phyloP scores from a whole-genome alignment of 2,113 vertebrate genomes.

The Osmerus eperlanus region DNA sequence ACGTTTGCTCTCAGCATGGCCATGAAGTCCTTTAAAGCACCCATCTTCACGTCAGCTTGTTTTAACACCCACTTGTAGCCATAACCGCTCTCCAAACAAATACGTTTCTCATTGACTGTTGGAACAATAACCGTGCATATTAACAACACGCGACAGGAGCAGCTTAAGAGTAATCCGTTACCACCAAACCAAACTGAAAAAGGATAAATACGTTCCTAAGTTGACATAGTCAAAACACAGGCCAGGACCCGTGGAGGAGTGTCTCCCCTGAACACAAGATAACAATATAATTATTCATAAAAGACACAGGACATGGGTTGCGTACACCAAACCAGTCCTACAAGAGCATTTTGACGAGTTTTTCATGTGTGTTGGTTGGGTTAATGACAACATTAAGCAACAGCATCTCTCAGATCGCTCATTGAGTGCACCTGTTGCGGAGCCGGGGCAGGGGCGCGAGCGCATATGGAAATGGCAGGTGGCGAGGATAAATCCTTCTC shows the following conservation, averaged over 20 bases:
- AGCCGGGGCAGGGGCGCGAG: constrained; percentile 5
- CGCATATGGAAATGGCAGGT: constrained; percentile 70
- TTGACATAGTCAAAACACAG: constrained; percentile 47
- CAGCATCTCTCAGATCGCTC: constrained; percentile 18
- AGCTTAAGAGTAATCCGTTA: constrained; percentile 1
- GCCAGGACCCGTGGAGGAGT: neutral
- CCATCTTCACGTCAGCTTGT: no score
- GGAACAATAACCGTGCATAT: neutral
- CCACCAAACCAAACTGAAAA: constrained; percentile 60
- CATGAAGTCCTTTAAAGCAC: neutral
- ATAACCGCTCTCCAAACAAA: constrained; percentile 36
- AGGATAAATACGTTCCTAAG: constrained; percentile 57
- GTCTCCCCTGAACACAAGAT: no score
- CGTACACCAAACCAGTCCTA: no score
- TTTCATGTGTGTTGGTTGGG: neutral
- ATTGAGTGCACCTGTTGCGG: constrained; percentile 48
- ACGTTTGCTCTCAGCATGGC: neutral
- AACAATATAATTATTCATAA: no score
- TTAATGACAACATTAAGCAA: neutral
- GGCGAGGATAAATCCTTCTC: constrained; percentile 48
- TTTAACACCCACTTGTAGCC: neutral
- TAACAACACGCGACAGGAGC: neutral
- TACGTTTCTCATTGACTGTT: constrained; percentile 22
- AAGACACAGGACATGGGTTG: no score
- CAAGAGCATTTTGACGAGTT: no score